phyloP scores from a whole-genome alignment of 2,888 invertebrate genomes.

The Diploptera punctata region DNA sequence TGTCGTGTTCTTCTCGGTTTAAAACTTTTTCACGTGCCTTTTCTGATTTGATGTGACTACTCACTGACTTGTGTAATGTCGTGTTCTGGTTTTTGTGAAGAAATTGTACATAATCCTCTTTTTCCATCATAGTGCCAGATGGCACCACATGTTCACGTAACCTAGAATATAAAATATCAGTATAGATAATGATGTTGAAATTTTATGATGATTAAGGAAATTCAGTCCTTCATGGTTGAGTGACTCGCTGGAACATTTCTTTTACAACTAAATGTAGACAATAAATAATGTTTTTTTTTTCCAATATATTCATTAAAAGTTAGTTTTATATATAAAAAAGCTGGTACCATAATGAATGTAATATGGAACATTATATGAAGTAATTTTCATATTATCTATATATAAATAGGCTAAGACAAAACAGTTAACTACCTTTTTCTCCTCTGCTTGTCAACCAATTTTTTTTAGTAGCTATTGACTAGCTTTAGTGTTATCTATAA shows the following conservation, averaged over 20 bases:
- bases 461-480: no score
- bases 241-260: constrained; percentile 14
- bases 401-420: no score
- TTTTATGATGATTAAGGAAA: neutral
- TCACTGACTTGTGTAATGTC: constrained; percentile 19
- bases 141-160: constrained; percentile 1
- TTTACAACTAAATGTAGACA: no score
- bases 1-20: constrained; percentile 26
- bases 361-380: no score
- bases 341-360: no score
- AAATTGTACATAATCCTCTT: constrained; percentile 27
- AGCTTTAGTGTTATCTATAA: no score
- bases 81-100: constrained; percentile 24
- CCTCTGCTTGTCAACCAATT: no score
- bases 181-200: neutral
- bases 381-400: no score
- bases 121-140: constrained; percentile 11
- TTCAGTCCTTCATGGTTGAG: constrained; percentile 6
- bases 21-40: constrained; percentile 30
- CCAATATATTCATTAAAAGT: no score
- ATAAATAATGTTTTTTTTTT: no score
- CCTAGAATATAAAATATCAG: neutral
- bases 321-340: no score
- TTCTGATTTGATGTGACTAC: constrained; percentile 30
- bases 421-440: no score